These are phyloP conservation scores for Anguilla marmorata DNA, from an alignment of 2,797 vertebrate species.

Conservation along the genomic window DNA sequence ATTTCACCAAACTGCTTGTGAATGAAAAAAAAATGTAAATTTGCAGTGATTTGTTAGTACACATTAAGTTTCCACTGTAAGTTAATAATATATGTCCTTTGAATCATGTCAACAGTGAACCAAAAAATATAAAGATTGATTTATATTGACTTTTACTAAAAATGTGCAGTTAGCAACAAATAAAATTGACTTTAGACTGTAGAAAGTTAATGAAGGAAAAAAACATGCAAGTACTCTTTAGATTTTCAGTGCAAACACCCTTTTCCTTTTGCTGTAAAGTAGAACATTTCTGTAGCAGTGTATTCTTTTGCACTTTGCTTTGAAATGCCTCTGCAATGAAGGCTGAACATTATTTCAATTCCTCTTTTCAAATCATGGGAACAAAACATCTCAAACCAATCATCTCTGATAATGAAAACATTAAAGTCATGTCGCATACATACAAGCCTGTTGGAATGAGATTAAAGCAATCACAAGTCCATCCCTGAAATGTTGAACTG, in stretches of 20 bases:
- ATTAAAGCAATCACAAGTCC: not conserved
- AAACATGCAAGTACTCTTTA: too few relatives aligned
- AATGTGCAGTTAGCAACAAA: not conserved
- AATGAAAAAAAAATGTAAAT: not conserved
- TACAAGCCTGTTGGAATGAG: not conserved
- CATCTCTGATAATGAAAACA: not conserved
- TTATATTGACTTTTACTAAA: not conserved
- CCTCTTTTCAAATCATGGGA: not conserved
- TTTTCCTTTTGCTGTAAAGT: not conserved
- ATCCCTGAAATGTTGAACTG: not conserved
- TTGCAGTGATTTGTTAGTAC: not conserved
- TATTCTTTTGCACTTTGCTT: not conserved
- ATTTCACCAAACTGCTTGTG: not conserved
- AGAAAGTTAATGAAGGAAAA: not conserved
- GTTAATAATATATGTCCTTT: not conserved
- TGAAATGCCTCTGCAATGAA: not conserved
- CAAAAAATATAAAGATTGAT: not conserved
- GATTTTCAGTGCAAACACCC: too few relatives aligned
- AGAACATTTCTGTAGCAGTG: not conserved
- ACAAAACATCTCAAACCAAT: not conserved
- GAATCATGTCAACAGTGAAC: not conserved
- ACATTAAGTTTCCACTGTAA: not conserved
- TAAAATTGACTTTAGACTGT: not conserved
- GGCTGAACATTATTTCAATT: not conserved
- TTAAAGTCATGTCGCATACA: not conserved